phyloP scores from a whole-genome alignment of 1,140 invertebrate genomes.

The Drosophila kanapiae region DNA sequence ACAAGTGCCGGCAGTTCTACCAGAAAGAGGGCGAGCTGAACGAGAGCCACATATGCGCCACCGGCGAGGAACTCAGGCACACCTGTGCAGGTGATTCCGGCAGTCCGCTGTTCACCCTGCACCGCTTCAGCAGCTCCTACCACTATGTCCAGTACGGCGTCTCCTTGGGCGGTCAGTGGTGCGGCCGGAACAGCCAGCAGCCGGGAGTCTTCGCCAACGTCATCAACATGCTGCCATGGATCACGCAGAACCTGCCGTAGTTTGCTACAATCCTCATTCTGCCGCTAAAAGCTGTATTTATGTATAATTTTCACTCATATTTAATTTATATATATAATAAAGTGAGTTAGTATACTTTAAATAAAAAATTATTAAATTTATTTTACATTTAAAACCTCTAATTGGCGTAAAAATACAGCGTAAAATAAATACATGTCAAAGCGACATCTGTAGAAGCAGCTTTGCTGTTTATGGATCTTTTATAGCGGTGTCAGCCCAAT shows the following conservation, averaged over 20 bases:
- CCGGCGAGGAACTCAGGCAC: conserved; percentile 88
- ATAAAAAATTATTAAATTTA: too few relatives aligned
- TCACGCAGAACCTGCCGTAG: conserved; percentile 72
- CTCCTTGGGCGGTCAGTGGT: conserved; percentile 62
- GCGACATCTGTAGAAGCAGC: too few relatives aligned
- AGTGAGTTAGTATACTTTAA: too few relatives aligned
- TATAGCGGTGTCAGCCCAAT: too few relatives aligned
- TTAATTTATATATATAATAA: too few relatives aligned
- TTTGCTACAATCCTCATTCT: too few relatives aligned
- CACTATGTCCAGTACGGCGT: conserved; percentile 76
- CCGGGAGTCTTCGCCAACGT: conserved; percentile 81
- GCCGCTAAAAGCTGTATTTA: too few relatives aligned
- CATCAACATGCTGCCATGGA: conserved; percentile 79
- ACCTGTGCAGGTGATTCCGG: conserved; percentile 91
- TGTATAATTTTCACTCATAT: too few relatives aligned
- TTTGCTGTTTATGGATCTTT: too few relatives aligned
- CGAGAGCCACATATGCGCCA: conserved; percentile 88
- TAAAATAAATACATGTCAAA: too few relatives aligned
- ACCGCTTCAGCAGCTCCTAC: conserved; percentile 32
- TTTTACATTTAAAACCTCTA: too few relatives aligned
- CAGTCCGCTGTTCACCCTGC: conserved; percentile 87
- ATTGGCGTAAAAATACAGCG: too few relatives aligned
- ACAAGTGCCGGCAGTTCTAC: conserved; percentile 58
- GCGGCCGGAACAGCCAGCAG: conserved; percentile 46
- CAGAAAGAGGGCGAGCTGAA: conserved; percentile 36